These are phyloP conservation scores for Pammene aurita DNA, from an alignment of 2,888 invertebrate species.

Conservation along the genomic window DNA sequence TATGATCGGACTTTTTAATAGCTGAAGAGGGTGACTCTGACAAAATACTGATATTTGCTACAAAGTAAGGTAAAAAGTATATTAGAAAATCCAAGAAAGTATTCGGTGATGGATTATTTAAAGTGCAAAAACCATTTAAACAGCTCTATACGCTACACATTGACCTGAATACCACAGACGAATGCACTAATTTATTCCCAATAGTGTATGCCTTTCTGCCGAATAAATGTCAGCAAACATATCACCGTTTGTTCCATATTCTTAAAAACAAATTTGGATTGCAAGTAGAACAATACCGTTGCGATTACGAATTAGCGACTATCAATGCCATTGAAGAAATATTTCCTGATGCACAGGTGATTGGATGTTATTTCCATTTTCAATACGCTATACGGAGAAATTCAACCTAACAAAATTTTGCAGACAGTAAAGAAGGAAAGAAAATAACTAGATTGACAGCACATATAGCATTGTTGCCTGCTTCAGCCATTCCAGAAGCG, in stretches of 20 bases:
- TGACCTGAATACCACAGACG: conserved; percentile 24
- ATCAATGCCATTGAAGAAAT: conserved; percentile 24
- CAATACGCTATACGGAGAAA: conserved; percentile 26
- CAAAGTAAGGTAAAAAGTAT: conserved; percentile 15
- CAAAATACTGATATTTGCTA: conserved; percentile 11
- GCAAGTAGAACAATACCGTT: conserved; percentile 24
- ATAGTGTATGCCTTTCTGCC: conserved; percentile 20
- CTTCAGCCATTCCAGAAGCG: conserved; percentile 23
- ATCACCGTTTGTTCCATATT: conserved; percentile 21
- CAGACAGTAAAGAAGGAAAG: conserved; percentile 22
- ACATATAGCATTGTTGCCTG: conserved; percentile 25
- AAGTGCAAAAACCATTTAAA: conserved; percentile 29
- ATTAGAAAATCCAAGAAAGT: conserved; percentile 19
- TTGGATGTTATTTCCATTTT: conserved; percentile 27
- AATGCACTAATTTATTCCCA: conserved; percentile 24
- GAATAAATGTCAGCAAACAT: conserved; percentile 26
- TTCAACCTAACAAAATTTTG: conserved; percentile 21
- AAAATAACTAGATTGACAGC: conserved; percentile 29
- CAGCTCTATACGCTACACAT: conserved; percentile 24
- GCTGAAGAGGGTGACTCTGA: conserved; percentile 17
- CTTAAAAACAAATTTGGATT: conserved; percentile 24
- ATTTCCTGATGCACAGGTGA: conserved; percentile 23
- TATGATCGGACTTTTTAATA: conserved; percentile 18
- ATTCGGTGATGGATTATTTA: conserved; percentile 29
- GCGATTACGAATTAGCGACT: conserved; percentile 27